phyloP scores from a whole-genome alignment of 1,140 invertebrate species.

The Pararge aegeria region DNA sequence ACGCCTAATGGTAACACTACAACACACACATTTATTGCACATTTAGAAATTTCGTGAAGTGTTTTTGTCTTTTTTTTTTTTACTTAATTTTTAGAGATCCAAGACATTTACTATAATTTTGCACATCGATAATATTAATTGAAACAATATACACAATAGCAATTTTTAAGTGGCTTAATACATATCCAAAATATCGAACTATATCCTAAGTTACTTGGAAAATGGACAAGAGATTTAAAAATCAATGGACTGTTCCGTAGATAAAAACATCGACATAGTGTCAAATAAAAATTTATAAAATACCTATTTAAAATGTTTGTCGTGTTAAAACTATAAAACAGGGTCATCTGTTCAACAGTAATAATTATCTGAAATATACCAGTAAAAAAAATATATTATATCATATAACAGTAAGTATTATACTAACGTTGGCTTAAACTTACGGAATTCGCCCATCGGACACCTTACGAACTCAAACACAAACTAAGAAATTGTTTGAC shows the following conservation, averaged over 20 bases:
- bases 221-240: conserved; percentile 72
- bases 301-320: conserved; percentile 61
- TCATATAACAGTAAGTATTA: conserved; percentile 70
- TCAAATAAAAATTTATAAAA: conserved; percentile 63
- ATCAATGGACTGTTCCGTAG: conserved; percentile 65
- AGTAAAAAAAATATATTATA: conserved; percentile 77
- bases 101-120: conserved; percentile 80
- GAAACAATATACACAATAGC: conserved; percentile 79
- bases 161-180: conserved; percentile 74
- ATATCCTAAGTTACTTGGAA: conserved; percentile 74
- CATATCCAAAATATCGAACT: conserved; percentile 77
- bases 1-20: conserved; percentile 79
- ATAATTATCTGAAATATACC: conserved; percentile 77
- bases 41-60: conserved; percentile 80
- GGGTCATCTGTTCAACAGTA: conserved; percentile 70
- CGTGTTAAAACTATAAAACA: conserved; percentile 73
- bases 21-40: conserved; percentile 81
- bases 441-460: conserved; percentile 30
- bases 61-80: conserved; percentile 75
- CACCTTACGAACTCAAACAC: neutral
- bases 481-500: too few relatives aligned
- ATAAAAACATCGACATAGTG: conserved; percentile 39
- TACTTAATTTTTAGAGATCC: conserved; percentile 76
- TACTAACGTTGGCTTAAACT: conserved; percentile 58
- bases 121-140: conserved; percentile 70